Percentiles rank a stretch among this genome's conserved stretches.
Conservation (phyloP, 92 coral and sea anemone species). For the Umimayanthus kanabou region DNA sequence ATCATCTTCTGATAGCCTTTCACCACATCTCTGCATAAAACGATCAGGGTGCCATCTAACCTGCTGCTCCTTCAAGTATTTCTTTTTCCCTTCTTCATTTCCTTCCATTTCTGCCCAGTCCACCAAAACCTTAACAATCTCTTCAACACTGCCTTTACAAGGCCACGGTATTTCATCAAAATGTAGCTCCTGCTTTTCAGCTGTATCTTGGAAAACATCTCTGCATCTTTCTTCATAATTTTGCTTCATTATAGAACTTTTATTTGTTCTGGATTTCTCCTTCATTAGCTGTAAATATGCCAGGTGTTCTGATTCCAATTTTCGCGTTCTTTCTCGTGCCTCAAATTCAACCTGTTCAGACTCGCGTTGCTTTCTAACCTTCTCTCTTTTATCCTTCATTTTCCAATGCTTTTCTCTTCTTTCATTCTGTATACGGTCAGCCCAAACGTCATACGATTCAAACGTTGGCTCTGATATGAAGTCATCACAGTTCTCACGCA, state of each 20-base stretch:
- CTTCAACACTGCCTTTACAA: slow-evolving; percentile 58
- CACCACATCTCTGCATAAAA: slow-evolving; percentile 85
- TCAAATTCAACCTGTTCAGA: slow-evolving; percentile 42
- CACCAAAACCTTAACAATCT: slow-evolving; percentile 59
- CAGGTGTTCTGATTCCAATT: slow-evolving; percentile 74
- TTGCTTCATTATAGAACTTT: slow-evolving; percentile 37
- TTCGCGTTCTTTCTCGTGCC: slow-evolving; percentile 58
- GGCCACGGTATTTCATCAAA: slow-evolving; percentile 91
- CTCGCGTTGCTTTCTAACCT: neutral
- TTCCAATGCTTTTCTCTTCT: slow-evolving; percentile 47
- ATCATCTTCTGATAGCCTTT: slow-evolving; percentile 62
- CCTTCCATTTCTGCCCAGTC: slow-evolving; percentile 63
- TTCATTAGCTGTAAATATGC: slow-evolving; percentile 62
- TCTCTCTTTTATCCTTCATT: slow-evolving; percentile 15
- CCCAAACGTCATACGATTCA: slow-evolving; percentile 91
- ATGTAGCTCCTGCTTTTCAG: slow-evolving; percentile 19
- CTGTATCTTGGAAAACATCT: slow-evolving; percentile 51
- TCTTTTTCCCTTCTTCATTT: slow-evolving; percentile 54
- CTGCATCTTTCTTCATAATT: slow-evolving; percentile 72
- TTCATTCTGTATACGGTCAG: slow-evolving; percentile 70
- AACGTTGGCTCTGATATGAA: slow-evolving; percentile 37
- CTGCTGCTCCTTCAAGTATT: slow-evolving; percentile 80
- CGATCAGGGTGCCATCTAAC: slow-evolving; percentile 96
- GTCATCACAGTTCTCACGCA: slow-evolving; percentile 48
- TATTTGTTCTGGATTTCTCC: slow-evolving; percentile 45